Evolutionary conservation across 2,888 invertebrate genomes (phyloP).

Genomic region (Plusia festucae): DNA sequence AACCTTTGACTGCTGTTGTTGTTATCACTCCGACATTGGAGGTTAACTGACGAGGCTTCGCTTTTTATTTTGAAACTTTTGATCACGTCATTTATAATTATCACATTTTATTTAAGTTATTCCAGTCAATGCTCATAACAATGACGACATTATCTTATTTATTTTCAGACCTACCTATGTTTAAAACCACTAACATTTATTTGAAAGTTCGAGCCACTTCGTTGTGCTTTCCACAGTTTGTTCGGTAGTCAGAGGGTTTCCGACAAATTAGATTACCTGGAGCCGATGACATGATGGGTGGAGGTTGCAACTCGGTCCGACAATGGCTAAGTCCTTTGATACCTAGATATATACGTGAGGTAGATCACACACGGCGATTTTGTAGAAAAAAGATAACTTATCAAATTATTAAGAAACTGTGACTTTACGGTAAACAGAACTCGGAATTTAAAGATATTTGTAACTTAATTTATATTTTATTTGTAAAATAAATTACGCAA

Average conservation of each 20-base stretch:
- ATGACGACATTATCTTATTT: no score
- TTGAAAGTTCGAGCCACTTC: neutral
- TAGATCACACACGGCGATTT: neutral
- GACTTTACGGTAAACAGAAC: no score
- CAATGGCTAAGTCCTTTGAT: conserved; percentile 41
- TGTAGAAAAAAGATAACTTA: no score
- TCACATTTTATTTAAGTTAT: neutral
- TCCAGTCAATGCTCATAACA: no score
- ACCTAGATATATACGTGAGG: conserved; percentile 25
- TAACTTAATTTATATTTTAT: no score
- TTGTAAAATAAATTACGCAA: no score
- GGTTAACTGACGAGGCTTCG: neutral
- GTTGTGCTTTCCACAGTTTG: conserved; percentile 29
- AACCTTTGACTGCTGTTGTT: neutral
- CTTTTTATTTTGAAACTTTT: neutral
- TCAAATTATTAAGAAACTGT: no score
- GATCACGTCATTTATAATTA: neutral
- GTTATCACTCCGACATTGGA: neutral
- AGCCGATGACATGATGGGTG: conserved; percentile 60
- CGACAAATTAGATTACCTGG: conserved; percentile 63
- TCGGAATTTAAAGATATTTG: no score
- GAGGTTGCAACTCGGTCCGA: conserved; percentile 46
- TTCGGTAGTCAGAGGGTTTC: conserved; percentile 27
- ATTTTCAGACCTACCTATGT: neutral
- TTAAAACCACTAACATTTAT: conserved; percentile 3